Percentiles rank a stretch among this genome's conserved stretches.
phyloP scores from a whole-genome alignment of 2,888 invertebrate genomes.

The Leistus spinibarbis region DNA sequence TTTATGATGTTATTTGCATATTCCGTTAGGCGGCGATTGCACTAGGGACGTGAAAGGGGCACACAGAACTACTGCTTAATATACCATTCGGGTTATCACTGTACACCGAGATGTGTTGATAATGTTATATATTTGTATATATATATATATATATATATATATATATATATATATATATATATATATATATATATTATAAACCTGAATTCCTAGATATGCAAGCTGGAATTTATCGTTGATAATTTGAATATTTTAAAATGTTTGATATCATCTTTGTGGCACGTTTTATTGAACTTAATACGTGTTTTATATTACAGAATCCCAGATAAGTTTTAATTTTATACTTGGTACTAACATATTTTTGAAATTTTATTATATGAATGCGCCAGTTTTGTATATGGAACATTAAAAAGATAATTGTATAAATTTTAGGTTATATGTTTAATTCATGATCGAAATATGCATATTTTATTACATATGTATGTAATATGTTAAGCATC shows the following conservation, averaged over 20 bases:
- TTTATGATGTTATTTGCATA: not conserved
- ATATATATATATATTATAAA: too few species aligned
- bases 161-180: too few species aligned
- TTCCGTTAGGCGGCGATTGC: not conserved
- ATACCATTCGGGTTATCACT: not conserved
- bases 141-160: too few species aligned
- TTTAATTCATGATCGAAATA: not conserved
- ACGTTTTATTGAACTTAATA: not conserved
- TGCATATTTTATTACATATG: not conserved
- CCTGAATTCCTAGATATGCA: too few species aligned
- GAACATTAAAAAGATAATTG: not conserved
- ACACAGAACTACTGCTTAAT: not conserved
- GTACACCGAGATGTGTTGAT: not conserved
- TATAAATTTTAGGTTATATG: not conserved
- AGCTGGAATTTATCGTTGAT: not conserved
- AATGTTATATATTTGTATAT: not conserved
- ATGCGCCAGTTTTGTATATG: not conserved
- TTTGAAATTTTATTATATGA: not conserved
- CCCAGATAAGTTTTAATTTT: not conserved
- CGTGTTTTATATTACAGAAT: not conserved
- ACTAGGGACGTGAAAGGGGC: not conserved
- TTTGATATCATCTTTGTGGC: not conserved
- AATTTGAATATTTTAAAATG: not conserved
- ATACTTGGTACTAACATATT: not conserved
- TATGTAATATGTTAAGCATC: too few species aligned